Percentiles rank a stretch among this genome's conserved stretches.
These are phyloP conservation scores for Hyalella azteca DNA, from an alignment of 2,888 invertebrate genomes.

Conservation along the genomic window DNA sequence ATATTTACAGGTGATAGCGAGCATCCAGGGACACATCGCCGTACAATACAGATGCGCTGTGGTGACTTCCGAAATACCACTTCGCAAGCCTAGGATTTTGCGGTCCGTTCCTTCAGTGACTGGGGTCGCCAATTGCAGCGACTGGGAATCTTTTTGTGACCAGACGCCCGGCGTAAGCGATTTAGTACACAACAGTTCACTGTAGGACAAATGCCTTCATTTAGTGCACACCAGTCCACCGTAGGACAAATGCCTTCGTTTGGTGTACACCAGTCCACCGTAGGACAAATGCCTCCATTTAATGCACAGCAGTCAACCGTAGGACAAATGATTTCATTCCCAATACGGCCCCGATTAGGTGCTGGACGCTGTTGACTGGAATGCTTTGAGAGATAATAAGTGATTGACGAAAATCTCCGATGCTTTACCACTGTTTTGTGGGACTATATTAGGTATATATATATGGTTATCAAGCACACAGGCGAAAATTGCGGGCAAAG, in stretches of 20 bases:
- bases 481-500: too few relatives aligned
- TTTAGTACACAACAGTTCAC: slow-evolving; percentile 12
- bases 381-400: too few relatives aligned
- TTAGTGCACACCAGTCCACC: slow-evolving; percentile 2
- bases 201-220: slow-evolving; percentile 22
- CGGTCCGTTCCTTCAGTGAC: neutral
- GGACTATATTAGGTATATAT: too few relatives aligned
- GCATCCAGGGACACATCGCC: slow-evolving; percentile 19
- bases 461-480: too few relatives aligned
- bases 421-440: too few relatives aligned
- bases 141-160: neutral
- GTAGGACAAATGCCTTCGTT: slow-evolving; percentile 22
- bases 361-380: too few relatives aligned
- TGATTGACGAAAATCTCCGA: too few relatives aligned
- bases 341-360: too few relatives aligned
- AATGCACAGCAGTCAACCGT: neutral
- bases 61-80: slow-evolving; percentile 21
- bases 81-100: neutral
- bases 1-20: neutral
- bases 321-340: slow-evolving; percentile 5
- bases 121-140: neutral
- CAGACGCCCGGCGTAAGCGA: neutral
- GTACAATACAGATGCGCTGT: neutral
- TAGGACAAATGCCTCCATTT: slow-evolving; percentile 22
- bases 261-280: slow-evolving; percentile 1